Conservation (phyloP, 2,113 vertebrate species). For the Accipiter virgatus region DNA sequence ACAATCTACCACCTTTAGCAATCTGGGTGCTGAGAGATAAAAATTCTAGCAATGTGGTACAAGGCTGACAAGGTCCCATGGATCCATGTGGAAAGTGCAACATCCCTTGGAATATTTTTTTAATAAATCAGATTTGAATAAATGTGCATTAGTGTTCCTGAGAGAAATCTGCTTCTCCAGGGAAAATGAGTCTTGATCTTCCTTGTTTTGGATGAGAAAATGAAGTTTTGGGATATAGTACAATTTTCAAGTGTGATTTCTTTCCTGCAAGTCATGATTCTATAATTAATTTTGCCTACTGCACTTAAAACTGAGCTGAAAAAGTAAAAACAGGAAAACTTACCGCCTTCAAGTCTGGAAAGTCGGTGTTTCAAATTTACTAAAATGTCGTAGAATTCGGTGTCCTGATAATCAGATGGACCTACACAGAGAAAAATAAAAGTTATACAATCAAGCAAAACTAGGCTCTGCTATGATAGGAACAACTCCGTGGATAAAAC, state of each 20-base stretch:
- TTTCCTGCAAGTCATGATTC: background rate
- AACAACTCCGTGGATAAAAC: background rate
- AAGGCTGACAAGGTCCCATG: background rate
- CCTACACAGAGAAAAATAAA: background rate
- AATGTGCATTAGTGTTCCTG: background rate
- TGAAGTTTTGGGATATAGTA: background rate
- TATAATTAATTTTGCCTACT: background rate
- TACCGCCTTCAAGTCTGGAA: slow-evolving; percentile 27
- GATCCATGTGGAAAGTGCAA: background rate
- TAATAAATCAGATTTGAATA: background rate
- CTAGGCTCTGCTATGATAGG: background rate
- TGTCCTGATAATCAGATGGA: background rate
- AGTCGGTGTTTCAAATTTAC: background rate
- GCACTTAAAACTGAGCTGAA: background rate
- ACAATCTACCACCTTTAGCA: background rate
- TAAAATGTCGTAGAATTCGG: background rate
- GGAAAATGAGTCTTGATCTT: background rate
- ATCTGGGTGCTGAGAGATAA: background rate
- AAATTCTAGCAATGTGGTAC: background rate
- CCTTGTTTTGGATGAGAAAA: background rate
- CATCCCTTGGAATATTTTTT: background rate
- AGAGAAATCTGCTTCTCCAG: background rate
- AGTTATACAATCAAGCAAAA: background rate
- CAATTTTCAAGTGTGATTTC: background rate
- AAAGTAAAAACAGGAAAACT: background rate